A percentile compares a stretch with the other conserved stretches of the same genome.
Evolutionary conservation across 1,140 invertebrate species (phyloP).

Genomic region (Dreissena rostriformis): DNA sequence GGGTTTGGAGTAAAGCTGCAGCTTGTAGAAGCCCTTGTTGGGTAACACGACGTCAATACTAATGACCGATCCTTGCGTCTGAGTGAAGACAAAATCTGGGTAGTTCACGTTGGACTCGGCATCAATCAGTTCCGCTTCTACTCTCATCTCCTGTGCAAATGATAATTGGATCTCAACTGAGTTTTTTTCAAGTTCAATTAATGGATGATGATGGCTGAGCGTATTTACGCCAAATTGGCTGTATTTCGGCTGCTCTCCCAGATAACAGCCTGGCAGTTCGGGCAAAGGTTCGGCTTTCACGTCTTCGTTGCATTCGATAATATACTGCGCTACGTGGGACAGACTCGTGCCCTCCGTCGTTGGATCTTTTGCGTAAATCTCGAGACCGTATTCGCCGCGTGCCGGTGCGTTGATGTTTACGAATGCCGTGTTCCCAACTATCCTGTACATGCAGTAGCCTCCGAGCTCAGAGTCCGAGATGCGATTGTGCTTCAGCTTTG

Average conservation of each 20-base stretch:
- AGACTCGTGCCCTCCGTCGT: slow-evolving; percentile 78
- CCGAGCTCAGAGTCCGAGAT: slow-evolving; percentile 76
- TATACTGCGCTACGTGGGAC: slow-evolving; percentile 79
- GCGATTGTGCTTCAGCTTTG: slow-evolving; percentile 79
- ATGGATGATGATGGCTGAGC: slow-evolving; percentile 77
- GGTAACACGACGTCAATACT: slow-evolving; percentile 76
- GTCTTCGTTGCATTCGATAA: slow-evolving; percentile 78
- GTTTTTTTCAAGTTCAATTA: slow-evolving; percentile 77
- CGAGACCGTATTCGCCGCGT: slow-evolving; percentile 80
- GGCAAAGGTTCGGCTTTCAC: slow-evolving; percentile 76
- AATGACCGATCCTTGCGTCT: slow-evolving; percentile 66
- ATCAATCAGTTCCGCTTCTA: slow-evolving; percentile 79
- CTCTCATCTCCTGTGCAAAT: slow-evolving; percentile 70
- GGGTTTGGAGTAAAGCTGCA: slow-evolving; percentile 80
- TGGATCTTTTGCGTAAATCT: slow-evolving; percentile 81
- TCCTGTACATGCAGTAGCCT: slow-evolving; percentile 77
- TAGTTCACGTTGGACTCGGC: slow-evolving; percentile 73
- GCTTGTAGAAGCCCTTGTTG: slow-evolving; percentile 78
- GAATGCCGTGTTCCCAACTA: slow-evolving; percentile 78
- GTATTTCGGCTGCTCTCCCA: slow-evolving; percentile 79
- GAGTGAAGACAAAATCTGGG: slow-evolving; percentile 75
- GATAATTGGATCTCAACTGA: slow-evolving; percentile 73
- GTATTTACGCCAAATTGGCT: slow-evolving; percentile 74
- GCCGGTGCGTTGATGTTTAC: slow-evolving; percentile 78
- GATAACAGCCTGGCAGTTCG: slow-evolving; percentile 77